These are phyloP conservation scores for Danio tinwini DNA, from an alignment of 2,797 vertebrate genomes.

Conservation along the genomic window DNA sequence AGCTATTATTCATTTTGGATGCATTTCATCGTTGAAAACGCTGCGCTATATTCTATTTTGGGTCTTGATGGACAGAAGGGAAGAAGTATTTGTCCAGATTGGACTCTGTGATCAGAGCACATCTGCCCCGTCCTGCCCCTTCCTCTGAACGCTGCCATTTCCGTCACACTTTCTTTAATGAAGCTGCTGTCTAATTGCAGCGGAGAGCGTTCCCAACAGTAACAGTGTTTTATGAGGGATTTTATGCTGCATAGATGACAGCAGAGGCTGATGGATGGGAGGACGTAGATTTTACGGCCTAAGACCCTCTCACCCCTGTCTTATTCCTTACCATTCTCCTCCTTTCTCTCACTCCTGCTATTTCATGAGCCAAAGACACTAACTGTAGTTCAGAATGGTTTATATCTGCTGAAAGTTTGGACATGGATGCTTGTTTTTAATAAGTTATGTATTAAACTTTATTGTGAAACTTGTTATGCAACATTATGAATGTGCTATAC, in stretches of 20 bases:
- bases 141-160: slow-evolving; percentile 69
- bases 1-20: slow-evolving; percentile 12
- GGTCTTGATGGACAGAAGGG: slow-evolving; percentile 47
- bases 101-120: slow-evolving; percentile 26
- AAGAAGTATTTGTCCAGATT: slow-evolving; percentile 58
- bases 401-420: background rate
- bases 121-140: slow-evolving; percentile 23
- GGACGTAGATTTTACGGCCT: slow-evolving; percentile 64
- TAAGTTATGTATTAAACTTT: background rate
- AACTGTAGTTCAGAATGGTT: background rate
- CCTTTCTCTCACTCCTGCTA: slow-evolving; percentile 45
- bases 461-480: background rate
- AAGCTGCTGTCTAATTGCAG: slow-evolving; percentile 77
- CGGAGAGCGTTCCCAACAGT: slow-evolving; percentile 74
- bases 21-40: slow-evolving; percentile 22
- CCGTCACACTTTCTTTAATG: slow-evolving; percentile 73
- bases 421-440: background rate
- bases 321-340: slow-evolving; percentile 36
- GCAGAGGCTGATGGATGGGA: slow-evolving; percentile 68
- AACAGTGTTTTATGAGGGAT: slow-evolving; percentile 75
- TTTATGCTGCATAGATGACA: slow-evolving; percentile 76
- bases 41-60: slow-evolving; percentile 43
- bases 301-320: slow-evolving; percentile 64
- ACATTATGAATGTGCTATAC: background rate
- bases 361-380: slow-evolving; percentile 26